A percentile compares a stretch with the other conserved stretches of the same genome.
These are phyloP conservation scores for Tapera naevia DNA, from an alignment of 2,797 vertebrate species.

Conservation along the genomic window DNA sequence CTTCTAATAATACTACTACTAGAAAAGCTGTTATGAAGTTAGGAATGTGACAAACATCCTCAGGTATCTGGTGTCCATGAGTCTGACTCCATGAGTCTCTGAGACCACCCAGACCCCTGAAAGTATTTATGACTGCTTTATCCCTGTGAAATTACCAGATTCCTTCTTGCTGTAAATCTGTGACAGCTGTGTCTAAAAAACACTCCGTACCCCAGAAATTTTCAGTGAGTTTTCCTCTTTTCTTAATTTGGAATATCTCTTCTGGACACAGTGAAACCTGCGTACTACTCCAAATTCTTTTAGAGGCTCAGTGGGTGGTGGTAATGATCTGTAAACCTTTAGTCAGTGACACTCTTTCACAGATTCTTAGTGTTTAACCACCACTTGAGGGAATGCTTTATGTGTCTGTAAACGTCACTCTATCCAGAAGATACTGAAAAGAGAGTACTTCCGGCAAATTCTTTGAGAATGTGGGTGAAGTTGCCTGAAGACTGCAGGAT, in stretches of 20 bases:
- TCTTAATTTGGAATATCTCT: background rate
- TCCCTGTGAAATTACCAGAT: background rate
- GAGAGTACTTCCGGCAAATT: constrained; percentile 14
- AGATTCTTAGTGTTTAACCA: constrained; percentile 9
- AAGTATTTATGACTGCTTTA: background rate
- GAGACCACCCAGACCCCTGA: background rate
- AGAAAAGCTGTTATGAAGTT: background rate
- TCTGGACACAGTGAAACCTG: background rate
- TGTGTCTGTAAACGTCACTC: constrained; percentile 1
- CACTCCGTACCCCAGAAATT: background rate
- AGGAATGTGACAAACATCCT: background rate
- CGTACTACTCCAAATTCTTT: background rate
- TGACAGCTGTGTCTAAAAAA: background rate
- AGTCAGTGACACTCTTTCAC: constrained; percentile 10
- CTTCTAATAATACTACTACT: background rate
- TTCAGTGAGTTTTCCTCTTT: background rate
- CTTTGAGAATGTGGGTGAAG: background rate
- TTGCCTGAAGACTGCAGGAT: background rate
- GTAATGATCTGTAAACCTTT: background rate
- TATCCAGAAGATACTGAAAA: background rate
- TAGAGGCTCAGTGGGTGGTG: background rate
- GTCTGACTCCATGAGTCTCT: background rate
- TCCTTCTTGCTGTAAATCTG: background rate
- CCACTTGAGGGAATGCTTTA: background rate
- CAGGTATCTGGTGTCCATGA: background rate